Base-by-base conservation (phyloP, 2,113 vertebrate species). In the Galeopterus variegatus region DNA sequence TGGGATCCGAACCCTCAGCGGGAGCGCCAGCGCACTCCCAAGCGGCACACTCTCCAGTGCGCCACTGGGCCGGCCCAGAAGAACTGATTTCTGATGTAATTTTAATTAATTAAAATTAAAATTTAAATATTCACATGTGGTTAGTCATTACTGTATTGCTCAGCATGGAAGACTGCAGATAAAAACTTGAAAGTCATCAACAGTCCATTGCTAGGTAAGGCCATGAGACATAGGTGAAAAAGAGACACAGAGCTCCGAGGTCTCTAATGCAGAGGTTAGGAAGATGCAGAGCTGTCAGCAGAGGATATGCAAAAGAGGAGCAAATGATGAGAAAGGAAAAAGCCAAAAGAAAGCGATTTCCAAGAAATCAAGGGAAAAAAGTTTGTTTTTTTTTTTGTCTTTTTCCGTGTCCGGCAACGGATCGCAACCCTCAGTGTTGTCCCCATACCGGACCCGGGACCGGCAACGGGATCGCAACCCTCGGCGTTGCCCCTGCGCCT, bases 51-150 rank as follows among this genome's bases (percentile, higher is more conserved):
- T n/a, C n/a, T n/a, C n/a, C n/a, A n/a, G n/a, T n/a, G n/a, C n/a
- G n/a, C n/a, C n/a, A n/a, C n/a, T n/a, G n/a, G n/a, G n/a, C n/a
- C n/a, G n/a, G n/a, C n/a, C n/a, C n/a, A n/a, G 23, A 86, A 58
- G 56, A 41, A 31, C 41, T 31, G 8, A n/a, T 23, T 85, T 70
- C 60, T 76, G 50, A 26, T 72, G 76, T 56, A 48, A 70, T 87
- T 76, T 70, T 82, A 90, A 69, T 92, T 58, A 56, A n/a, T 62
- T 58, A 83, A 77, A 85, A 88, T 88, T 36, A 45, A 45, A 65
- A 11, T 65, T 87, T 90, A 14, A 64, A 36, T 11, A 26, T 6
- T 23, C 19, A 17, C 5, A 6, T 82, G 3, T 45, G 8, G 8
- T 76, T 41, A n/a, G 26, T 76, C 18, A 19, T 48, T 67, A n/a